phyloP scores from a whole-genome alignment of 2,113 vertebrate species.

The Eulacestoma nigropectus region DNA sequence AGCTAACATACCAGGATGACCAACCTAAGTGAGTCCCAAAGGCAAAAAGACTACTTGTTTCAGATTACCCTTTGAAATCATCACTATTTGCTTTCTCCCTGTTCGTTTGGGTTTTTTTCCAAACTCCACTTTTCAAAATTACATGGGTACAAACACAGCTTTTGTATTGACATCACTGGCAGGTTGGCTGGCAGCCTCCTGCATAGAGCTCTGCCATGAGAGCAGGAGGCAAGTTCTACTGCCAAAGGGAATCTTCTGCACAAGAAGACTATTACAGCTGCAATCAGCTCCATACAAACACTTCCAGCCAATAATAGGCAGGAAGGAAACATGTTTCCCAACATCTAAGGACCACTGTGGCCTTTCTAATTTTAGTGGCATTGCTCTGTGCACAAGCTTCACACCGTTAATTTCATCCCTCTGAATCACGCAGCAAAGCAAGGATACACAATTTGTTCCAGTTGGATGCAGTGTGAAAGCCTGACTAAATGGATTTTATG shows the following conservation, averaged over 20 bases:
- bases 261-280: neutral
- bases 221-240: constrained; percentile 1
- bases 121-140: neutral
- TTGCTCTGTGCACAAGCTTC: neutral
- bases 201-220: neutral
- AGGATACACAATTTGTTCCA: neutral
- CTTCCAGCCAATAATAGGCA: neutral
- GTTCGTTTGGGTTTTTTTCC: neutral
- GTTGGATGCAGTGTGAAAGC: neutral
- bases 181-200: neutral
- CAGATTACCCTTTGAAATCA: neutral
- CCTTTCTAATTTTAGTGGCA: constrained; percentile 17
- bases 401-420: neutral
- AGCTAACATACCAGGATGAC: neutral
- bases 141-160: neutral
- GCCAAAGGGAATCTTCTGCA: constrained; percentile 33
- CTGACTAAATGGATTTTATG: constrained; percentile 6
- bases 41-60: neutral
- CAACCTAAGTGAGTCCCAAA: neutral
- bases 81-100: neutral
- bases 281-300: neutral
- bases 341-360: neutral
- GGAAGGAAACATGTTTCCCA: neutral
- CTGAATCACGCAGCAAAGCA: neutral
- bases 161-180: neutral